Base-by-base conservation (phyloP, 2,113 vertebrate genomes). In the Cyphomyrus plagiostoma region DNA sequence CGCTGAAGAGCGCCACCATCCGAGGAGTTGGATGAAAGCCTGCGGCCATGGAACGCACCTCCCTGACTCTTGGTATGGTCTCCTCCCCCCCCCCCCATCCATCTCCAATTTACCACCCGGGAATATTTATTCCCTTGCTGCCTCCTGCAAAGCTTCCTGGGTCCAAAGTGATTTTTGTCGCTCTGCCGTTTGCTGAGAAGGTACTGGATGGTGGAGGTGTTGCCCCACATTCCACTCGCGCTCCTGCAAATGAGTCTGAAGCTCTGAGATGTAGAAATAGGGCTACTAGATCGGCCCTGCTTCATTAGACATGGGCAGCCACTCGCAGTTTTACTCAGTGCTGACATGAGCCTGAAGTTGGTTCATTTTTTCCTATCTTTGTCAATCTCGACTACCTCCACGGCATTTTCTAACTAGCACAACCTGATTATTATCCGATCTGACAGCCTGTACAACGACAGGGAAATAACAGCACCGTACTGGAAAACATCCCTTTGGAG, bases 81-180 rank as follows among this genome's bases (percentile, higher is more conserved):
- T 56, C 19, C 17, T 10, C 53, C 39, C 30, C 21, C 19, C n/a
- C 17, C 45, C 49, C 5, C 39, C 23, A 56, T 56, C 2, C 30
- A 15, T 88, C 66, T 39, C 30, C 52, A 42, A 52, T 58, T 58
- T 56, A 56, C 19, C 19, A 56, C 53, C 11, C 9, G 7, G 46
- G n/a, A 19, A 84, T 85, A 86, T 82, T 87, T 80, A 66, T 90
- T 86, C 45, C n/a, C 19, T 80, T 35, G 39, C 48, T 90, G 88
- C 85, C 89, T 30, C 6, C 10, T 50, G 11, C 48, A 26, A 35
- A 30, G 11, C 50, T 39, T 86, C 85, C 26, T 90, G 85, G 15
- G 42, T 58, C 62, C 15, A 19, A n/a, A 89, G 42, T 86, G 35
- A 89, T 89, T 90, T 82, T 53, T 84, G 52, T 70, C 50, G 48